Conservation (phyloP, 2,113 vertebrate genomes). For the Synodontis membranacea region DNA sequence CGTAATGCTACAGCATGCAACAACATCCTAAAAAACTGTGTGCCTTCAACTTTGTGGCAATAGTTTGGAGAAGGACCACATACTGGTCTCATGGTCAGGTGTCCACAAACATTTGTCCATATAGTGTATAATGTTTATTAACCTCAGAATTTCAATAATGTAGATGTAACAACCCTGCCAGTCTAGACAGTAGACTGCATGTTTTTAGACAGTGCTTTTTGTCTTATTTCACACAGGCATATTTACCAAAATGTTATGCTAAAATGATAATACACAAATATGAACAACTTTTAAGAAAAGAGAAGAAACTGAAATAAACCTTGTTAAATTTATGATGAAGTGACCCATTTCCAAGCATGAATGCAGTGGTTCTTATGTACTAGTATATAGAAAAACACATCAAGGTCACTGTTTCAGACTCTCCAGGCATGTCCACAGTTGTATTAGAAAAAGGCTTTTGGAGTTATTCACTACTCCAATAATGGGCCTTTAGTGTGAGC, state of each 20-base stretch:
- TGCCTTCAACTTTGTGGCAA: too few species aligned
- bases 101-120: too few species aligned
- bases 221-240: neutral
- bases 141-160: neutral
- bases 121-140: neutral
- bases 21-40: too few species aligned
- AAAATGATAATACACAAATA: neutral
- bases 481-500: neutral
- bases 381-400: neutral
- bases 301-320: constrained; percentile 21
- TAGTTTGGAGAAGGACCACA: too few species aligned
- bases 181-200: too few species aligned
- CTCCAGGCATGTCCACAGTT: neutral
- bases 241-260: neutral
- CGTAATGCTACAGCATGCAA: too few species aligned
- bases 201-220: neutral
- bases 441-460: neutral
- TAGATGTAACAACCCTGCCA: neutral
- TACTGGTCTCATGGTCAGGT: too few species aligned
- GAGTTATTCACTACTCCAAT: neutral
- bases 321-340: constrained; percentile 32
- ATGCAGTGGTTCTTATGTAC: constrained; percentile 12
- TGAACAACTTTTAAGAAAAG: neutral
- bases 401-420: neutral
- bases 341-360: constrained; percentile 28